Base-by-base conservation (phyloP, 2,797 vertebrate species). In the Nannoperca obscura region DNA sequence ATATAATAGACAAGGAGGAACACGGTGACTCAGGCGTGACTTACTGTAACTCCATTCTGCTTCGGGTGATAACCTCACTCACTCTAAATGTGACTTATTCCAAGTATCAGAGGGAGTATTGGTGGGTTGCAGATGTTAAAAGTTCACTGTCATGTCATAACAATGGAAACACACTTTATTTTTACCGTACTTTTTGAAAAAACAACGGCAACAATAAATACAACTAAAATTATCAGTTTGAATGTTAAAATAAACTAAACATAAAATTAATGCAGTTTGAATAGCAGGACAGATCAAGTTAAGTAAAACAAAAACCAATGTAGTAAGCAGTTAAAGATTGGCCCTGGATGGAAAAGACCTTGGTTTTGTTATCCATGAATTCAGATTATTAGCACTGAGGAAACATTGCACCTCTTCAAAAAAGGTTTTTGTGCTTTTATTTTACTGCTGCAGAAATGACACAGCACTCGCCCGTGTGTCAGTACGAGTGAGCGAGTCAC, bases 11-110 rank as follows among this genome's bases (percentile, higher is more conserved):
- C 67, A 80, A 71, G 66, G 57, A 86, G 85, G 81, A 83, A 71
- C 55, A 53, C 24, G 22, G 81, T 86, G 84, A 91, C 78, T 91
- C 88, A 88, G 76, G 67, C 61, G 6, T 88, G 86, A 91, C 87
- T 91, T 87, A 84, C 86, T 84, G 86, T 87, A 83, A 88, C 87
- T 86, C 79, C 57, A 44, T 68, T 86, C 75, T 57, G 77, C 80
- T 88, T 60, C 50, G 47, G 65, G 77, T 74, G 83, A 88, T 84
- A 86, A 85, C 82, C 80, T 86, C 70, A 44, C 75, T 84, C 76
- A 42, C 80, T 78, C 53, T 38, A 67, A 87, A 71, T 80, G 61
- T 78, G 80, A 86, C 81, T 88, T 82, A 55, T 83, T 88, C 64
- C 69, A 71, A 57, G 75, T 83, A 75, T 81, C 69, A n/a, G 69